Evolutionary conservation across 2,888 invertebrate genomes (phyloP).

Genomic region (Conus canariensis): DNA sequence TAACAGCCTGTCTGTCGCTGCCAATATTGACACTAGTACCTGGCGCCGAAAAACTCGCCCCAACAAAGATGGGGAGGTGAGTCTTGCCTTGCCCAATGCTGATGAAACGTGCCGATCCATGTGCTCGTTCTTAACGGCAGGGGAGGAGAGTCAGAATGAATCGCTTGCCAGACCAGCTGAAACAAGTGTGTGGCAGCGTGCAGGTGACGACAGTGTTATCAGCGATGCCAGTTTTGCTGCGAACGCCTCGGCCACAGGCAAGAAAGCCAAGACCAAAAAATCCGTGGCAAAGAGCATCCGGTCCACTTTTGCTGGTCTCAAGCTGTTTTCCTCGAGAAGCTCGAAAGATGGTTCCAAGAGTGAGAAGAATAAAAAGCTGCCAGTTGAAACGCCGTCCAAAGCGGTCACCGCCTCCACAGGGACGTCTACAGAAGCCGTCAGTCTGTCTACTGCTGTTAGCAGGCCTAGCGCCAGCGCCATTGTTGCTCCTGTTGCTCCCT

Average conservation of each 20-base stretch:
- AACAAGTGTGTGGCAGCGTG: slow-evolving; percentile 5
- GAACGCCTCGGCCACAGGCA: slow-evolving; percentile 14
- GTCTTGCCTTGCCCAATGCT: slow-evolving; percentile 67
- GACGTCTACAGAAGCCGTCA: slow-evolving; percentile 12
- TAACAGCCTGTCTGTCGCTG: slow-evolving; percentile 45
- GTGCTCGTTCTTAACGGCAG: slow-evolving; percentile 41
- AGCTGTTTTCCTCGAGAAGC: slow-evolving; percentile 34
- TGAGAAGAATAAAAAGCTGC: slow-evolving; percentile 35
- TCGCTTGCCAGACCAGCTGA: slow-evolving; percentile 37
- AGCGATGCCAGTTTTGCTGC: slow-evolving; percentile 33
- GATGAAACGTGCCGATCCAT: slow-evolving; percentile 64
- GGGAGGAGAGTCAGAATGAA: slow-evolving; percentile 36
- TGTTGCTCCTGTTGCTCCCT: slow-evolving; percentile 80
- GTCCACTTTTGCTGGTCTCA: slow-evolving; percentile 43
- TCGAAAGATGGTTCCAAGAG: slow-evolving; percentile 35
- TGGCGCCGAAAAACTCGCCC: slow-evolving; percentile 66
- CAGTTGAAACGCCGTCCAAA: slow-evolving; percentile 29
- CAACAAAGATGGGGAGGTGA: slow-evolving; percentile 56
- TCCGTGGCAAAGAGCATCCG: slow-evolving; percentile 51
- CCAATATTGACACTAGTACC: slow-evolving; percentile 61
- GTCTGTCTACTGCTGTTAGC: not conserved
- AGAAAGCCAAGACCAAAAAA: slow-evolving; percentile 44
- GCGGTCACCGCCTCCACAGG: slow-evolving; percentile 22
- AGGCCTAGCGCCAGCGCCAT: slow-evolving; percentile 75
- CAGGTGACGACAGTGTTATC: slow-evolving; percentile 32